Percentiles rank a stretch among this genome's conserved stretches.
These are phyloP conservation scores for Pelosia muscerda DNA, from an alignment of 2,888 invertebrate genomes.

Conservation along the genomic window DNA sequence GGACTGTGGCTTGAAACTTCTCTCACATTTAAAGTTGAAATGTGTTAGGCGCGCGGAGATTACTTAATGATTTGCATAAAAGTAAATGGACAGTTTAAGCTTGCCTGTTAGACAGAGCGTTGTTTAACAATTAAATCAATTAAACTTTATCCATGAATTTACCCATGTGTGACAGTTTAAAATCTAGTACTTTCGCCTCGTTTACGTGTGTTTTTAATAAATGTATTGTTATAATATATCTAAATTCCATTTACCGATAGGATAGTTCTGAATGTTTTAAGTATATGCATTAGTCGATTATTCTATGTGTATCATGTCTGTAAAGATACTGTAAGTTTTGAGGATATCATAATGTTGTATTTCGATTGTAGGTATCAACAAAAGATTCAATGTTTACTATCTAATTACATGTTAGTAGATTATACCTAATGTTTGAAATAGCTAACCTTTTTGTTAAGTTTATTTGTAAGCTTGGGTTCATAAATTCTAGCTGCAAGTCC, in stretches of 20 bases:
- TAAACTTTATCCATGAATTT: background rate
- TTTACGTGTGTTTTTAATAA: background rate
- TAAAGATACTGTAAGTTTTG: background rate
- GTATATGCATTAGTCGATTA: background rate
- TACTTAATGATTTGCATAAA: conserved; percentile 2
- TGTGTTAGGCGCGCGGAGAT: conserved; percentile 22
- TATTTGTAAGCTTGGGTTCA: conserved; percentile 11
- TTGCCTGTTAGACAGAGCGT: background rate
- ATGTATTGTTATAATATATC: background rate
- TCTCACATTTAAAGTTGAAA: conserved; percentile 47
- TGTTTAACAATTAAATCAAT: background rate
- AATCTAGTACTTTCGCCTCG: background rate
- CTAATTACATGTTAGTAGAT: background rate
- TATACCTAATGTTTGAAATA: background rate
- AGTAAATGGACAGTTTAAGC: background rate
- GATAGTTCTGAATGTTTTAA: background rate
- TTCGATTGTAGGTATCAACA: background rate
- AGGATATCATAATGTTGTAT: background rate
- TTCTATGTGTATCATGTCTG: background rate
- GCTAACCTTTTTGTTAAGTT: conserved; percentile 1
- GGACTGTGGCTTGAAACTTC: conserved; percentile 58
- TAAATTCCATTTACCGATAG: background rate
- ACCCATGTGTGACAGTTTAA: background rate
- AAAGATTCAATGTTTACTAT: background rate
- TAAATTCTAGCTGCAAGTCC: conserved; percentile 21